phyloP scores from a whole-genome alignment of 2,113 vertebrate genomes.

The Leucoraja erinaceus region DNA sequence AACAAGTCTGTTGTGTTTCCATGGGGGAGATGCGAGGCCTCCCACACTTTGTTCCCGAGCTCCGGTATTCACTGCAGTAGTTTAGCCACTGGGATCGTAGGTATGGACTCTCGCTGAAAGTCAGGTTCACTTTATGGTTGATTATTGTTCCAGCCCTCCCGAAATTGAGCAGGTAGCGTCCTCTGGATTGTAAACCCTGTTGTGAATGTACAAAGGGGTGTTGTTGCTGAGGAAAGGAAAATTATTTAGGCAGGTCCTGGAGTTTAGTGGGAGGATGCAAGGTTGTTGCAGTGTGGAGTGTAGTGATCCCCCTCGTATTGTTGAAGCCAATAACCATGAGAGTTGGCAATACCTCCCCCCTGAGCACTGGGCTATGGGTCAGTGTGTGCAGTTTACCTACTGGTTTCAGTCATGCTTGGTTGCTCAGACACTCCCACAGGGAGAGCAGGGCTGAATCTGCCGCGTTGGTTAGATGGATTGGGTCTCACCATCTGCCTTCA shows the following conservation, averaged over 20 bases:
- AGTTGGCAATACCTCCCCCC: background rate
- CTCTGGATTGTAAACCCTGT: background rate
- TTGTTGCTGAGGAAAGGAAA: background rate
- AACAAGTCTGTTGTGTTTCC: background rate
- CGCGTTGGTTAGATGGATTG: background rate
- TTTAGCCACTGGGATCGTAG: background rate
- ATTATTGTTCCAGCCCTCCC: background rate
- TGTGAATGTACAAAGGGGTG: too few species aligned
- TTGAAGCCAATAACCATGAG: background rate
- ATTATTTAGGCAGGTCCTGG: background rate
- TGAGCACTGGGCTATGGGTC: background rate
- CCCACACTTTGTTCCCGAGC: background rate
- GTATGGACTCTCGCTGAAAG: background rate
- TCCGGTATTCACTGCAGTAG: constrained; percentile 17
- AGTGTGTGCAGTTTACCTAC: background rate
- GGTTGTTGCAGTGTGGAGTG: background rate
- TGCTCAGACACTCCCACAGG: background rate
- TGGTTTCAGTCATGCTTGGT: background rate
- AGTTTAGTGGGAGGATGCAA: background rate
- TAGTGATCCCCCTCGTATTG: background rate
- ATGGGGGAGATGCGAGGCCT: background rate
- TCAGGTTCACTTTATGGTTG: background rate
- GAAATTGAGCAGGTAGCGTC: background rate
- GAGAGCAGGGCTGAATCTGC: background rate
- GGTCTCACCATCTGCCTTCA: background rate